phyloP scores from a whole-genome alignment of 2,888 invertebrate species.

The Nephrotoma flavescens region DNA sequence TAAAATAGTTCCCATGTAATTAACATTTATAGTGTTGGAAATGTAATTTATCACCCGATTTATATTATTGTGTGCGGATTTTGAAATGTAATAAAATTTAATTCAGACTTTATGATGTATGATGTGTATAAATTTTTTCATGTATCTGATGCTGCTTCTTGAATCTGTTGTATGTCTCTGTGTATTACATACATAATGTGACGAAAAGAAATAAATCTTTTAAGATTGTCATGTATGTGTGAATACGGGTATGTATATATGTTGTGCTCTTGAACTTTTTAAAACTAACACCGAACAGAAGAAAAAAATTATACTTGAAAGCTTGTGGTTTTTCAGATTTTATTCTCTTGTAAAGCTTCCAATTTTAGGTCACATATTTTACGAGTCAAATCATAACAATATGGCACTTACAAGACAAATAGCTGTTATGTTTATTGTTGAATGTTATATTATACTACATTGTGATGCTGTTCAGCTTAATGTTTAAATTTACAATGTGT shows the following conservation, averaged over 20 bases:
- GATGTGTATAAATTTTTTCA: not conserved
- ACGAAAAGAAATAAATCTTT: not conserved
- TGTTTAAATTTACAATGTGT: not conserved
- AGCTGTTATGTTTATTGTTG: not conserved
- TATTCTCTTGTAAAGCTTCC: not conserved
- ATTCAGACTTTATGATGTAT: not conserved
- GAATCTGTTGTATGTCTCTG: not conserved
- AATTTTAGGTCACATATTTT: not conserved
- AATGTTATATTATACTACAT: not conserved
- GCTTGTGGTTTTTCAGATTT: not conserved
- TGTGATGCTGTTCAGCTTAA: not conserved
- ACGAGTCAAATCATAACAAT: not conserved
- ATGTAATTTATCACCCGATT: not conserved
- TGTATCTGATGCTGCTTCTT: not conserved
- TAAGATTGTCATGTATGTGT: not conserved
- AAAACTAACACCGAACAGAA: not conserved
- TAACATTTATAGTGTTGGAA: not conserved
- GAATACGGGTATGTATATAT: not conserved
- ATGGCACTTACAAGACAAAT: not conserved
- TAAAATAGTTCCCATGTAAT: not conserved
- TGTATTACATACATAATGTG: not conserved
- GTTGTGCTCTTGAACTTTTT: not conserved
- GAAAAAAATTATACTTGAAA: not conserved
- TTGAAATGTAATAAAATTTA: not conserved
- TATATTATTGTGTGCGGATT: not conserved